Evolutionary conservation across 2,113 vertebrate genomes (phyloP).

Genomic region (Psophia crepitans): DNA sequence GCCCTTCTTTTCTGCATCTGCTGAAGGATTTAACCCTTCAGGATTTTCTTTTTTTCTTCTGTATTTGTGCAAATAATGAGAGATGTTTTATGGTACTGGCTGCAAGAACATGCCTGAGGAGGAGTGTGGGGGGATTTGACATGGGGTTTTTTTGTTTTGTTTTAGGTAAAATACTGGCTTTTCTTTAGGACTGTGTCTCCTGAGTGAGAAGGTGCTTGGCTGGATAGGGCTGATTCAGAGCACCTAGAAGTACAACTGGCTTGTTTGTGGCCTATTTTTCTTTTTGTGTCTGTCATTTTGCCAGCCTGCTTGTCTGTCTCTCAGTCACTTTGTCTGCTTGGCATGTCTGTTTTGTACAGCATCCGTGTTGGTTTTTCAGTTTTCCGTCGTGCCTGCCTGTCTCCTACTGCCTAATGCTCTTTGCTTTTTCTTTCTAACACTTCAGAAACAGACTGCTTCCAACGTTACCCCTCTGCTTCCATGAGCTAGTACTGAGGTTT

Average conservation of each 20-base stretch:
- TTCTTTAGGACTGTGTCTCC: not conserved
- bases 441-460: not conserved
- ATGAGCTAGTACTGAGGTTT: not conserved
- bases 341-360: not conserved
- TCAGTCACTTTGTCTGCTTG: not conserved
- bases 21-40: not conserved
- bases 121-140: not conserved
- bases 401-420: not conserved
- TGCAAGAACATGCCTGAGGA: not conserved
- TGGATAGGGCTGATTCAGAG: not conserved
- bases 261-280: not conserved
- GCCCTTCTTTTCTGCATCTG: not conserved
- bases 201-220: not conserved
- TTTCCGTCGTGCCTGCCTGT: not conserved
- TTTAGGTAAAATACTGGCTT: not conserved
- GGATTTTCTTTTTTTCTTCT: not conserved
- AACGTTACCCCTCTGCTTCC: not conserved
- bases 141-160: not conserved
- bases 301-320: not conserved
- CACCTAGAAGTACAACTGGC: not conserved
- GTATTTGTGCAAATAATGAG: not conserved
- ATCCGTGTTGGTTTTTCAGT: not conserved
- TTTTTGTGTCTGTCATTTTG: not conserved
- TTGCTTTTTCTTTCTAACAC: not conserved
- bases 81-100: not conserved